phyloP scores from a whole-genome alignment of 2,797 vertebrate genomes.

The Ceryle rudis region DNA sequence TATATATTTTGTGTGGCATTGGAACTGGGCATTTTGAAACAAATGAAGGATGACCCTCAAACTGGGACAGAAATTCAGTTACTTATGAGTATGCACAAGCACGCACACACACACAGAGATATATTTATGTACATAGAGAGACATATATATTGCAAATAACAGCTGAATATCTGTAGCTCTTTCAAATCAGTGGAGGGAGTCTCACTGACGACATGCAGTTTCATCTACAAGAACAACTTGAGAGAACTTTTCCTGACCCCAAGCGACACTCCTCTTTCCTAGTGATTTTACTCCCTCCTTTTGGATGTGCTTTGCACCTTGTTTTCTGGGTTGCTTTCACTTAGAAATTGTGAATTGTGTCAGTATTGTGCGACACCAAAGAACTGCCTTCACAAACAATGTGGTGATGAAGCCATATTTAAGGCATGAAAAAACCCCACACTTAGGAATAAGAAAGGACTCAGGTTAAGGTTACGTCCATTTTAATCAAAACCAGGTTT shows the following conservation, averaged over 20 bases:
- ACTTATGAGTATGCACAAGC: not conserved
- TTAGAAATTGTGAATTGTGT: too few species aligned
- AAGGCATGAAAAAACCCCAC: not conserved
- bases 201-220: not conserved
- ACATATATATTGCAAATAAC: not conserved
- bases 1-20: not conserved
- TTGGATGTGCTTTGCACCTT: not conserved
- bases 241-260: not conserved
- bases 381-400: not conserved
- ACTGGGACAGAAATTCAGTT: not conserved
- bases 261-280: not conserved
- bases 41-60: not conserved
- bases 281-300: not conserved
- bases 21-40: not conserved
- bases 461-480: not conserved
- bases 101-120: not conserved
- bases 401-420: not conserved
- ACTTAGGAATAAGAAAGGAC: not conserved
- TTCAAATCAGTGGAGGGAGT: not conserved
- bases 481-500: not conserved
- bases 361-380: not conserved
- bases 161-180: not conserved
- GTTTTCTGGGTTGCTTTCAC: not conserved
- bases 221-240: not conserved
- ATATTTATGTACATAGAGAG: not conserved